Percentiles rank a stretch among this genome's conserved stretches.
Evolutionary conservation across 2,113 vertebrate genomes (phyloP).

Genomic region (Podiceps cristatus): DNA sequence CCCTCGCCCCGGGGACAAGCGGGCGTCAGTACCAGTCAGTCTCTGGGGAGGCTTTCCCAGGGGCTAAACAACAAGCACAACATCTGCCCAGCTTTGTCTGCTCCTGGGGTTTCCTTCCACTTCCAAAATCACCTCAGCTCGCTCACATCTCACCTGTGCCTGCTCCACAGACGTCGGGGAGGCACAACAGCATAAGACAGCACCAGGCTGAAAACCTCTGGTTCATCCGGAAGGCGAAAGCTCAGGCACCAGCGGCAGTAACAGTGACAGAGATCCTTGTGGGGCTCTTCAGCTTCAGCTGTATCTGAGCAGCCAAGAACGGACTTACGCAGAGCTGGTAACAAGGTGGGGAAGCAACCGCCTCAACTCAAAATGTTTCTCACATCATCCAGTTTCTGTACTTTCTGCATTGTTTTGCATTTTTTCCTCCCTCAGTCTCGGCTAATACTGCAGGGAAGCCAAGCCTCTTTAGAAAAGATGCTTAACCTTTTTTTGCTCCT

Average conservation of each 20-base stretch:
- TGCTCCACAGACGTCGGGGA: not conserved
- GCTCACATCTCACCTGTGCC: not conserved
- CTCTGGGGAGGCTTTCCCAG: not conserved
- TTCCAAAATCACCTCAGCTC: not conserved
- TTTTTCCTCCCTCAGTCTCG: not conserved
- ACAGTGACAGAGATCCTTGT: not conserved
- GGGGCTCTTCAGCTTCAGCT: not conserved
- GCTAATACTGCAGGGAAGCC: not conserved
- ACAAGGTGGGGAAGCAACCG: not conserved
- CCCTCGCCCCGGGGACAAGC: fast-evolving
- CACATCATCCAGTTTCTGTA: not conserved
- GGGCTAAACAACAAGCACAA: not conserved
- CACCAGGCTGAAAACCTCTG: not conserved
- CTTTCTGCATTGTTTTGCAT: not conserved
- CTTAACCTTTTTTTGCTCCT: not conserved
- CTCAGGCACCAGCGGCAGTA: not conserved
- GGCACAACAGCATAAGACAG: not conserved
- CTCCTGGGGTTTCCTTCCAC: not conserved
- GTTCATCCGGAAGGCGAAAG: not conserved
- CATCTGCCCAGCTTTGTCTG: not conserved
- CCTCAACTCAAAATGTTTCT: not conserved
- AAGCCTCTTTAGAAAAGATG: not conserved
- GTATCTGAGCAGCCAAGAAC: not conserved
- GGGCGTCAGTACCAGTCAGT: not conserved
- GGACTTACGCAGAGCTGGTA: not conserved